Evolutionary conservation across 2,113 vertebrate species (phyloP), one percentile per base, ranked within the genome.

Genomic region (Dermatemys mawii): DNA sequence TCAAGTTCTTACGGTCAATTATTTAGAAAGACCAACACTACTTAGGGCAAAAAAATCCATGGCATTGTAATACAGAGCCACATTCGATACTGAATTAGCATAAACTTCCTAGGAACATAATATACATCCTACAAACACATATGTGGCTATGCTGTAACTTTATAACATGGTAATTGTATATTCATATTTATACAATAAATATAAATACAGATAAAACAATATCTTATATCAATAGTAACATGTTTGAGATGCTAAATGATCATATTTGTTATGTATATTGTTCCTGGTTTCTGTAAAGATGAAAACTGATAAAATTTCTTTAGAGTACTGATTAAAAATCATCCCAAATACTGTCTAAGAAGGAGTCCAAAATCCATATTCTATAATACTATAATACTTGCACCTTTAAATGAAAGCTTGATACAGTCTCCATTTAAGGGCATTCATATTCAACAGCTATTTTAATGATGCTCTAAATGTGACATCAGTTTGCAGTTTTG

Each of bases 401-500:
- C 46, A 91, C 89, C 63, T 89, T 87, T 92, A 87, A 92, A 91
- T 88, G 80, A 96, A 78, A 1, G 1, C 0, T 22, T 89, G 49
- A 63, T 92, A 67, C 57, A 83, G 41, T 88, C 96, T 94, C 86
- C 46, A 78, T 46, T 26, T 75, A 87, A 88, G 78, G 89, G 49
- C 8, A 89, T 88, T 90, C 80, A 78, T 86, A 94, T 81, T 84
- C 92, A 96, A 38, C 6, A 79, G 8, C 38, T 79, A 44, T 90
- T 97, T 96, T 93, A 94, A 86, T 63, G 93, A 78, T 11, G 41
- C 44, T 88, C 44, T 92, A 95, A 97, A 92, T 29, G 84, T 93
- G 87, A 81, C 81, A 94, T 93, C 51, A 90, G 22, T 41, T 78
- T 46, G 85, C 90, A 93, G 49, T 48, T 89, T 49, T 27, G 91